Base-by-base conservation (phyloP, 1,140 invertebrate genomes). In the Brachionus asplanchnoidis region DNA sequence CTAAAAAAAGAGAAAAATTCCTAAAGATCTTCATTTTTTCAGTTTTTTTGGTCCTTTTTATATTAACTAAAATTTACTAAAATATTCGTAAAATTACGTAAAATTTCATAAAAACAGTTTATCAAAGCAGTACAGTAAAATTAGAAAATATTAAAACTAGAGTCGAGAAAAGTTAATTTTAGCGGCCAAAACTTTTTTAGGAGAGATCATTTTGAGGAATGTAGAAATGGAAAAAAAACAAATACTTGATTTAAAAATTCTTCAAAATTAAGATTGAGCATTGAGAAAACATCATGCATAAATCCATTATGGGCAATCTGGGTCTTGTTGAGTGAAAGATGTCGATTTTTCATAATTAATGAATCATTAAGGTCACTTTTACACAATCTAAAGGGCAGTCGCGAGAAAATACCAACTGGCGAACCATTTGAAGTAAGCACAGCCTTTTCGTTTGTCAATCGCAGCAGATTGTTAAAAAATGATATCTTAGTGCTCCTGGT, bases 401-500 rank as follows among this genome's bases (percentile, higher is more conserved):
- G 53, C 9, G 79, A 82, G 14, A 82, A 82, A 26, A 82, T 53
- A 12, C 79, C 79, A 44, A 82, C 11, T 32, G 65, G 53, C 3
- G 79, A 82, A 5, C 32, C 20, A 82, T 82, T 82, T 14, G 50
- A 65, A 36, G 65, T 82, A 0, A 82, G 20, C 11, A 65, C 20
- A 65, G 60, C 60, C 40, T 68, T 82, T 68, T 82, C 79, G 26
- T 82, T 68, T 14, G 53, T 82, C 14, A 82, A 20, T 12, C 79
- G 53, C 42, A 65, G 32, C 0, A 82, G 40, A 17, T 65, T 82
- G 32, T 65, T 82, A 20, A 68, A 60, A n/a, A 82, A 60, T n/a
- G 36, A 44, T 26, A 44, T 53, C 65, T 82, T 82, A 1, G 36
- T 20, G 17, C 17, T 17, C 32, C 11, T 68, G 32, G 40, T 73